Conservation (phyloP, 1,140 invertebrate genomes). For the Gryon sp. region DNA sequence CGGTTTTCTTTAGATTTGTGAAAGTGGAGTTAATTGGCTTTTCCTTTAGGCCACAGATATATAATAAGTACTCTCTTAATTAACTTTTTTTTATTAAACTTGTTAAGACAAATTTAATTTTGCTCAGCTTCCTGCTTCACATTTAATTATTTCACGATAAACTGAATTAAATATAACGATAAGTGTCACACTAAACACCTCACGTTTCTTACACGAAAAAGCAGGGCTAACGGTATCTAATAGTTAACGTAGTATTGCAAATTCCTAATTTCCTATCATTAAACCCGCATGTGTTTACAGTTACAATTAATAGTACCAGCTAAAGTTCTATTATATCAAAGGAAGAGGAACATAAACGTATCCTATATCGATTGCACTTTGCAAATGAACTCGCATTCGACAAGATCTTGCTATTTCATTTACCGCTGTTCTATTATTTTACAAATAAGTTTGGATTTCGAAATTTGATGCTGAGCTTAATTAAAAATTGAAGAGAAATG, state of each 20-base stretch:
- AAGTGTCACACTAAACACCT: conserved; percentile 38
- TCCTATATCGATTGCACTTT: conserved; percentile 35
- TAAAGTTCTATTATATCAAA: conserved; percentile 56
- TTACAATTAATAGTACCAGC: conserved; percentile 49
- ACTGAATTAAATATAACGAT: conserved; percentile 40
- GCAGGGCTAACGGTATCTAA: conserved; percentile 30
- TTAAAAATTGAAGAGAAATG: too few species aligned
- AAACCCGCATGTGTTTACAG: conserved; percentile 47
- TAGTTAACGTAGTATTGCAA: conserved; percentile 29
- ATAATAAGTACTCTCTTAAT: too few species aligned
- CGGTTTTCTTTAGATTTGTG: too few species aligned
- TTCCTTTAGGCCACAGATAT: too few species aligned
- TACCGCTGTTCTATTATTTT: not conserved
- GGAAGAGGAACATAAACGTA: conserved; percentile 49
- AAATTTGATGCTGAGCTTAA: too few species aligned
- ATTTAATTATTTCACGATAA: conserved; percentile 42
- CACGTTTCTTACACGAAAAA: conserved; percentile 25
- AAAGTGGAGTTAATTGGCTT: too few species aligned
- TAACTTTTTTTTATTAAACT: too few species aligned
- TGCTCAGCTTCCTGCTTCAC: not conserved
- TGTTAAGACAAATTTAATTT: conserved; percentile 15
- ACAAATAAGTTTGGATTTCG: too few species aligned
- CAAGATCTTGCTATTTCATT: conserved; percentile 11
- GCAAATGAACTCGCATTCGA: conserved; percentile 21
- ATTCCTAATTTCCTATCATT: conserved; percentile 58